Base-by-base conservation (phyloP, 1,140 invertebrate genomes). In the Rhyacophila brunnea region DNA sequence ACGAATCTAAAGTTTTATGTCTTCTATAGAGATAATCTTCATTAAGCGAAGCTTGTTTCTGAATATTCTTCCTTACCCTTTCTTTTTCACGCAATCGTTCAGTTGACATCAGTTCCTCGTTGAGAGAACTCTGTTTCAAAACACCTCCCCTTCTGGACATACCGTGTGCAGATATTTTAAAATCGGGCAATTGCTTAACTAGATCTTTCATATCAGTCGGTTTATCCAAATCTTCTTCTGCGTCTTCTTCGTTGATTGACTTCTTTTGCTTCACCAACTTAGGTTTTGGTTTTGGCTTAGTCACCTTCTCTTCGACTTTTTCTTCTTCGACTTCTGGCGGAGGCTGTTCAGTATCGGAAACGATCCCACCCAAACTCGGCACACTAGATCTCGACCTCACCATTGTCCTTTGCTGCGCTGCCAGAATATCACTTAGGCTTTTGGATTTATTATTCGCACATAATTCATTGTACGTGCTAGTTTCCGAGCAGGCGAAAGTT, bases 21-120 rank as follows among this genome's bases (percentile, higher is more conserved):
- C 84, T 80, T 49, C 87, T 84, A 68, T 86, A 91, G 38, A 93
- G 87, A 32, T 93, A 84, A 48, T 93, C 91, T 72, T 94, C 91
- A 68, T 93, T 93, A 6, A 94, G 75, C 2, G 91, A 93, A 1
- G 90, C 88, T 71, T 94, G 92, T 68, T 93, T 94, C 71, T 89
- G 89, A 57, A 95, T 92, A 68, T 92, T 91, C 63, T 88, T 86
- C 45, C 88, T 82, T n/a, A 94, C 83, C 20, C 82, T 80, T 70
- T 93, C 90, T 66, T 92, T 92, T 73, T 94, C 92, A 58, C 86
- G 75, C 64, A 93, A 71, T 58, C 92, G 78, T 67, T 93, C 91
- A 11, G 84, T 83, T 1, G 88, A 91, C 86, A 94, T 92, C 4
- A 93, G 75, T 69, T 94, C 91, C 71, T 95, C 92, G 70, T 94